Evolutionary conservation across 2,797 vertebrate genomes (phyloP), one percentile per base, ranked within the genome.

Genomic region (Ambastaia sidthimunki): DNA sequence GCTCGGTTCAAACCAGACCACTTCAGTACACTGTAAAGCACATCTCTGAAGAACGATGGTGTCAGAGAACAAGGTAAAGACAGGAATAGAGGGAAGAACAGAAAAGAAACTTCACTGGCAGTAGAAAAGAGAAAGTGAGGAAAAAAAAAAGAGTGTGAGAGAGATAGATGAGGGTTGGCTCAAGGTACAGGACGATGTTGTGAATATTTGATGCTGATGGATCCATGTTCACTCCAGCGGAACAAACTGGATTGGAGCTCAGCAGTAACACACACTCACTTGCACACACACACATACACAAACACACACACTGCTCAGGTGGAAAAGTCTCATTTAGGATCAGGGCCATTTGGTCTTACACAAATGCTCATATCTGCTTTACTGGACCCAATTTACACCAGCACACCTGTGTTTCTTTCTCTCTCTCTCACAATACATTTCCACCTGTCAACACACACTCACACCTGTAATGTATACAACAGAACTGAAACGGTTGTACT

Each of bases 191-290:
- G 83, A 87, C 84, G 86, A 87, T 87, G 92, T 90, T 91, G 91
- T 93, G 91, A 95, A 95, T 94, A 93, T 94, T 94, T 94, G 91
- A 94, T 94, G 92, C 87, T 90, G 90, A 92, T 89, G 88, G 92
- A 94, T 92, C 83, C 91, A 85, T 92, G 92, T 86, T 91, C 93
- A 93, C 91, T 94, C 91, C 91, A 89, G 91, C 86, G 91, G 93
- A 94, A 94, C 92, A 93, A 93, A 93, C 90, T 88, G 90, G 89
- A 94, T 92, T 79, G 75, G 69, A 81, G 71, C 47, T 68, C 37
- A 1, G 59, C 90, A 89, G 90, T 87, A 91, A 74, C 71, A 73
- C 55, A 65, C 13, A 21, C 23, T 9, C 57, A 47, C 21, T 28
- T n/a, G 57, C 55, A 41, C 34, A 44, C 41, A 25, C 18, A 55